Conservation (phyloP, 2,113 vertebrate genomes). For the Australoheros scitulus region DNA sequence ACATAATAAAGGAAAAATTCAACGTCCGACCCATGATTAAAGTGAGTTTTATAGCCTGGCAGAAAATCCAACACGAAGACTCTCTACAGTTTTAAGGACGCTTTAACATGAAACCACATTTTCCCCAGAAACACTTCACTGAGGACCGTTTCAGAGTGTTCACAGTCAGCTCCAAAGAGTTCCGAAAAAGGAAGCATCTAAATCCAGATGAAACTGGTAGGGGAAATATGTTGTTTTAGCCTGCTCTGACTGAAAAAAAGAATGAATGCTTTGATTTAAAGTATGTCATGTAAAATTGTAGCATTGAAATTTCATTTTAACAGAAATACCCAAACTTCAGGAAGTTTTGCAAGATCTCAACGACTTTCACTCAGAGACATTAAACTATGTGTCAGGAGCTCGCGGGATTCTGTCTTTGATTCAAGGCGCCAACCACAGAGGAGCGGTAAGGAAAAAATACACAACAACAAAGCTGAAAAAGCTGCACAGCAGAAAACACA, state of each 20-base stretch:
- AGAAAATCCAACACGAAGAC: neutral
- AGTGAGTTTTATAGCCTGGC: neutral
- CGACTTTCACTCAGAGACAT: slow-evolving; percentile 28
- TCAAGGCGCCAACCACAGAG: neutral
- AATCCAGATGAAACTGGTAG: slow-evolving; percentile 16
- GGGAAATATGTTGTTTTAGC: neutral
- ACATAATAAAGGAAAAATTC: neutral
- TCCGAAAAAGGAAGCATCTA: neutral
- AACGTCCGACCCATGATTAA: neutral
- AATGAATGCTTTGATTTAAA: neutral
- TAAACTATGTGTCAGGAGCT: slow-evolving; percentile 51
- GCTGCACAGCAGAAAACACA: too few relatives aligned
- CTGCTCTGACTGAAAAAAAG: neutral
- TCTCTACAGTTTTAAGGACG: neutral
- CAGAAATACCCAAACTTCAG: slow-evolving; percentile 48
- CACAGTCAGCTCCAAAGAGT: slow-evolving; percentile 56
- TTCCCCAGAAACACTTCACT: slow-evolving; percentile 43
- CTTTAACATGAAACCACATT: neutral
- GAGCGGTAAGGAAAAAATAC: neutral
- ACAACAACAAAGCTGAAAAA: neutral
- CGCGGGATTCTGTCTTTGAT: slow-evolving; percentile 47
- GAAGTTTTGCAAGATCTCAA: slow-evolving; percentile 23
- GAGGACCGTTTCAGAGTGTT: slow-evolving; percentile 32
- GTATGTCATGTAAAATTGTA: neutral
- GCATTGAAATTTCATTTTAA: neutral